These are phyloP conservation scores for Ageneiosus marmoratus DNA, from an alignment of 2,113 vertebrate species.

Conservation along the genomic window DNA sequence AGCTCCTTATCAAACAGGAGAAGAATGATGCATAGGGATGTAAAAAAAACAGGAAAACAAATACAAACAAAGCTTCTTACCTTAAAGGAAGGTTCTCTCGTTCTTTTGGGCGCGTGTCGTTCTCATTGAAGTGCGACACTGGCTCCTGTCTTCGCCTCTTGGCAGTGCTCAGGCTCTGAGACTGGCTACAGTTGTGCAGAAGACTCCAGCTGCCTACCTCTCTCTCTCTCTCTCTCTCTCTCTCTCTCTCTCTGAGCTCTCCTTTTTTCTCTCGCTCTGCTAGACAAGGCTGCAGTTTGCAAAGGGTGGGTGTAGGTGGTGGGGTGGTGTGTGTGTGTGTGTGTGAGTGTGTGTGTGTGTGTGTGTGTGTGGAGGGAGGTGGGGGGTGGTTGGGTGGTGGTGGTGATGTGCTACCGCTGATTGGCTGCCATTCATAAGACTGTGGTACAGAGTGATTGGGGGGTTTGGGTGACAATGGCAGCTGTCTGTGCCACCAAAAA, in stretches of 20 bases:
- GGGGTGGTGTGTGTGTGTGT: no score
- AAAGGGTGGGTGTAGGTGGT: slow-evolving; percentile 29
- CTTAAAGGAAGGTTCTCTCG: slow-evolving; percentile 42
- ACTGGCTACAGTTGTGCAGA: slow-evolving; percentile 62
- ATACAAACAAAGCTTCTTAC: slow-evolving; percentile 45
- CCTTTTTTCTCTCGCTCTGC: slow-evolving; percentile 48
- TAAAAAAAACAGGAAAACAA: neutral
- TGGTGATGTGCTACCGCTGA: slow-evolving; percentile 39
- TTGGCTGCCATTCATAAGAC: slow-evolving; percentile 58
- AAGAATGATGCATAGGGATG: neutral
- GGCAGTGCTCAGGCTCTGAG: slow-evolving; percentile 55
- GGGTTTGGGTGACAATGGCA: no score
- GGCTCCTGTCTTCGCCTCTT: slow-evolving; percentile 51
- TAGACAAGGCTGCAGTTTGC: slow-evolving; percentile 58
- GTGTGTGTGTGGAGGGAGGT: neutral
- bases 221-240: slow-evolving; percentile 29
- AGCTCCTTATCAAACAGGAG: neutral
- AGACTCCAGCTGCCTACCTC: slow-evolving; percentile 56
- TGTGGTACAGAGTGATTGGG: slow-evolving; percentile 37
- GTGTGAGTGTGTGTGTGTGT: no score
- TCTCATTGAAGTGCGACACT: slow-evolving; percentile 47
- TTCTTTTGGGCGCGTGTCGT: slow-evolving; percentile 47
- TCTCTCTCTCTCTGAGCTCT: slow-evolving; percentile 39
- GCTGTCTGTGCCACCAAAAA: no score
- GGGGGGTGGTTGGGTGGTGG: no score